phyloP scores from a whole-genome alignment of 1,140 invertebrate species.

The Amphibalanus amphitrite region DNA sequence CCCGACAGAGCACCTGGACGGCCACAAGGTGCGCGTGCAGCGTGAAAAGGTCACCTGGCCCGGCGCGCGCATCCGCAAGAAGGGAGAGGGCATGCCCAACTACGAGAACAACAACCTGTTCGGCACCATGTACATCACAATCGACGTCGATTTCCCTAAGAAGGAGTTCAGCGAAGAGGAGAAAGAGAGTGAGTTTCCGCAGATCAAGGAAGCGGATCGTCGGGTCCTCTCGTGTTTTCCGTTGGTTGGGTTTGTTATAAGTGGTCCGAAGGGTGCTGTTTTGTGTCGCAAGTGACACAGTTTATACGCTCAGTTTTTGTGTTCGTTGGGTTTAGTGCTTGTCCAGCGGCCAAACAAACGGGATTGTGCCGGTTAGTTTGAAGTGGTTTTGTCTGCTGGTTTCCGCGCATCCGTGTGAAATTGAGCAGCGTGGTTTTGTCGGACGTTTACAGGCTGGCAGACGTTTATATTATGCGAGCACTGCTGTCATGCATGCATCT shows the following conservation, averaged over 20 bases:
- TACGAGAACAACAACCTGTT: conserved; percentile 94
- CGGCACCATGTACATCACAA: conserved; percentile 89
- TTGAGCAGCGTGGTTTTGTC: not conserved
- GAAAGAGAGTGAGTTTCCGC: conserved; percentile 62
- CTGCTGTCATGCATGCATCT: no score
- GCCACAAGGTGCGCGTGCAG: conserved; percentile 64
- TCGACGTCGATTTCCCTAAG: conserved; percentile 97
- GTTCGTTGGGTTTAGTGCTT: no score
- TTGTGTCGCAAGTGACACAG: not conserved
- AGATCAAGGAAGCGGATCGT: no score
- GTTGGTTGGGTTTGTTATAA: conserved; percentile 4
- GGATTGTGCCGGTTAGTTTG: not conserved
- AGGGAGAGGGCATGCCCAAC: conserved; percentile 97
- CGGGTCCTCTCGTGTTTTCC: conserved; percentile 6
- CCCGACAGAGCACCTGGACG: conserved; percentile 63
- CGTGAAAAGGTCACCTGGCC: conserved; percentile 96
- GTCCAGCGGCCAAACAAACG: not conserved
- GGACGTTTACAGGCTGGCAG: no score
- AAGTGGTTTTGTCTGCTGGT: not conserved
- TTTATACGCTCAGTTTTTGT: not conserved
- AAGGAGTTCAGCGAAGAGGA: conserved; percentile 63
- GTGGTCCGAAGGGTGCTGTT: conserved; percentile 5
- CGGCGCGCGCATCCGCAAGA: conserved; percentile 82
- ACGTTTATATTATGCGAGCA: no score
- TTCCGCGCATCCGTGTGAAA: not conserved